Conservation (phyloP, 2,888 invertebrate genomes). For the Alitta virens region DNA sequence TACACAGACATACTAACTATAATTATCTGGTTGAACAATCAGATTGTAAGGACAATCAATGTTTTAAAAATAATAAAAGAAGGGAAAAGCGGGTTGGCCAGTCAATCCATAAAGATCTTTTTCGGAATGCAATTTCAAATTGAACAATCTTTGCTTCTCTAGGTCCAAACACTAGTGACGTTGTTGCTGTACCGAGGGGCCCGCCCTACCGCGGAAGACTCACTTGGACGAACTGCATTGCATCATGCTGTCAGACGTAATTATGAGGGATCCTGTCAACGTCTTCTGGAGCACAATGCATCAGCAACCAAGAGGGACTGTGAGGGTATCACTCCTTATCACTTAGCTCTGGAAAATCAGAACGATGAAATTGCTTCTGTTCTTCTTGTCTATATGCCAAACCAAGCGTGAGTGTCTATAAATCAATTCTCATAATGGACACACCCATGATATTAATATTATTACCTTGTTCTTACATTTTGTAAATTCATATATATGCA, state of each 20-base stretch:
- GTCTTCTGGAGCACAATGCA: conserved; percentile 42
- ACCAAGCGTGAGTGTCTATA: conserved; percentile 32
- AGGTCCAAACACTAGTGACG: conserved; percentile 40
- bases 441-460: no score
- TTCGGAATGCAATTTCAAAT: no score
- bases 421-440: no score
- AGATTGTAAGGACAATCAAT: no score
- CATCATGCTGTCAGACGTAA: conserved; percentile 40
- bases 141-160: neutral
- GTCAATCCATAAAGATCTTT: no score
- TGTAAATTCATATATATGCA: no score
- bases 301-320: conserved; percentile 36
- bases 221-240: conserved; percentile 35
- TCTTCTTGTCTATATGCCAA: conserved; percentile 36
- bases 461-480: no score
- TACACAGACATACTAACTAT: no score
- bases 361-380: conserved; percentile 41
- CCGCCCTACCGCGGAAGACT: conserved; percentile 34
- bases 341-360: conserved; percentile 36
- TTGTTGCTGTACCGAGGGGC: conserved; percentile 43
- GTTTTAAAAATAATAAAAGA: no score
- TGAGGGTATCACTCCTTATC: conserved; percentile 32
- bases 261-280: conserved; percentile 37
- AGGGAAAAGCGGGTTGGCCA: no score
- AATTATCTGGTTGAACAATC: no score